Evolutionary conservation across 2,797 vertebrate genomes (phyloP).

Genomic region (Pseudocheirus occidentalis): DNA sequence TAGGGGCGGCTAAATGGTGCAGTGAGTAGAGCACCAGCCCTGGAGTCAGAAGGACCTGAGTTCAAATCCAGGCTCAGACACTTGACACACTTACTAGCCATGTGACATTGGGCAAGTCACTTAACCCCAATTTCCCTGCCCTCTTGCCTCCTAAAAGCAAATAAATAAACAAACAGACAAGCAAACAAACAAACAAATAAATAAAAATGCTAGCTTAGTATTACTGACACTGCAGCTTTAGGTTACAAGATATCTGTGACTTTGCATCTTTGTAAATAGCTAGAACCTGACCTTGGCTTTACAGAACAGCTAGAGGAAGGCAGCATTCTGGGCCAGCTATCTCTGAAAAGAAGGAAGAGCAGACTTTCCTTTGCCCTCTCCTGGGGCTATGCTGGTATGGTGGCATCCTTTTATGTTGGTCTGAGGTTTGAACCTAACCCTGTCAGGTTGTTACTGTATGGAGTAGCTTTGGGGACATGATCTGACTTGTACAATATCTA

Average conservation of each 20-base stretch:
- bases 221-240: not conserved
- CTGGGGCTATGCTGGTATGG: not conserved
- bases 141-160: too few relatives aligned
- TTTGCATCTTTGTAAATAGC: not conserved
- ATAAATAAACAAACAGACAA: too few relatives aligned
- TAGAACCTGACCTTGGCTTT: slow-evolving; percentile 7
- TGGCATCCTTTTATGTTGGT: not conserved
- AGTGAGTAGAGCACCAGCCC: too few relatives aligned
- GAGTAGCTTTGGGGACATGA: not conserved
- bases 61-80: too few relatives aligned
- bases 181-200: too few relatives aligned
- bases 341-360: not conserved
- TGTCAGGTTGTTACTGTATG: not conserved
- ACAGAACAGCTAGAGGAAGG: not conserved
- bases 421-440: not conserved
- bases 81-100: too few relatives aligned
- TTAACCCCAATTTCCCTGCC: too few relatives aligned
- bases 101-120: too few relatives aligned
- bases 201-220: not conserved
- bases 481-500: not conserved
- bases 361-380: not conserved
- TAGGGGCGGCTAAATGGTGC: not conserved
- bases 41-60: too few relatives aligned
- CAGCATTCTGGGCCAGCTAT: not conserved
- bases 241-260: not conserved